phyloP scores from a whole-genome alignment of 2,113 vertebrate genomes.

The Otolemur garnettii region DNA sequence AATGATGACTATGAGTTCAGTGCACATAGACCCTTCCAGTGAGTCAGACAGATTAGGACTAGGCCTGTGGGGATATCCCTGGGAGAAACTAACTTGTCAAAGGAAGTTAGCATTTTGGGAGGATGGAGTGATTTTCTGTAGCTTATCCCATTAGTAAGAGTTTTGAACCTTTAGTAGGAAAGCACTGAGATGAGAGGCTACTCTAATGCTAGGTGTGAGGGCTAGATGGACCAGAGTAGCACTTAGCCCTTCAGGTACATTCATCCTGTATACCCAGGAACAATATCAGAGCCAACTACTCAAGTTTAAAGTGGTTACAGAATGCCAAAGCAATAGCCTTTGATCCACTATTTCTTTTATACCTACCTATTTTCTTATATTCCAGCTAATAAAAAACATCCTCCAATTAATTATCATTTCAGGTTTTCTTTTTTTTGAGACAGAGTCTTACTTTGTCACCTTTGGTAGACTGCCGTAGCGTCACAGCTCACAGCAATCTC shows the following conservation, averaged over 20 bases:
- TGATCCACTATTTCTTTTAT: conserved; percentile 23
- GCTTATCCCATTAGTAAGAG: not conserved
- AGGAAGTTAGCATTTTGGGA: conserved; percentile 42
- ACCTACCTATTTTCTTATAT: not conserved
- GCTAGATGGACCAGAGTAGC: not conserved
- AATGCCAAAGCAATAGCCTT: conserved; percentile 20
- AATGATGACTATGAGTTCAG: not conserved
- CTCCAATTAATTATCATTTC: not conserved
- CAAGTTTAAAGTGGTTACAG: conserved; percentile 5
- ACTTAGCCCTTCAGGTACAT: not conserved
- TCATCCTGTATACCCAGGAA: not conserved
- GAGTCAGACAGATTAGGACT: conserved; percentile 45
- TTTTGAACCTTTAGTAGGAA: not conserved
- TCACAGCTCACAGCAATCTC: too few species aligned
- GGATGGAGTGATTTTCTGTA: not conserved
- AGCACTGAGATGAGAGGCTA: not conserved
- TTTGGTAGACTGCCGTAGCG: too few species aligned
- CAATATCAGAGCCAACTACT: not conserved
- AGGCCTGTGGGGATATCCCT: not conserved
- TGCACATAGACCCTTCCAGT: not conserved
- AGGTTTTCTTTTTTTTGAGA: not conserved
- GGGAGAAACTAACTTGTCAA: conserved; percentile 40
- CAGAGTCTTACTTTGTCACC: too few species aligned
- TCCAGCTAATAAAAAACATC: not conserved
- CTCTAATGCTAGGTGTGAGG: not conserved